Evolutionary conservation across 2,888 invertebrate genomes (phyloP).

Genomic region (Calameuta idolon): DNA sequence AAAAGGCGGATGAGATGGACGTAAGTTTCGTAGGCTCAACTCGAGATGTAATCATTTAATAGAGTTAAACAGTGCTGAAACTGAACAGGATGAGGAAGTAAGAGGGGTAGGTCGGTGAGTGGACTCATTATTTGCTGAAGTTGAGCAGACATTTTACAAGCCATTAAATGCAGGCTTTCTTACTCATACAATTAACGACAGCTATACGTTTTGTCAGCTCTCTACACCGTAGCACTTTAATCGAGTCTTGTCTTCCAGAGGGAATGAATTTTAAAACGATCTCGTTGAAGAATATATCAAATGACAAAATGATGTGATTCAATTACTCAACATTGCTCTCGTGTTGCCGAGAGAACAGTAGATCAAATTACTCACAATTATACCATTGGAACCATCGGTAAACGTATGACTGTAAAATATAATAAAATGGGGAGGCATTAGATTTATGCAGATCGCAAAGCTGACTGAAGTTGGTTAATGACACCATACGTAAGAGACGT

Average conservation of each 20-base stretch:
- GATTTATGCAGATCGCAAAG: neutral
- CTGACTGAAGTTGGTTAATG: slow-evolving; percentile 1
- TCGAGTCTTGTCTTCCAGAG: neutral
- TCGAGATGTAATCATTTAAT: slow-evolving; percentile 37
- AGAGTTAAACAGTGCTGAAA: slow-evolving; percentile 31
- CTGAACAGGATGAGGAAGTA: slow-evolving; percentile 9
- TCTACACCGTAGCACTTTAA: neutral
- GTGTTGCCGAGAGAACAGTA: neutral
- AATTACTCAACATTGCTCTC: neutral
- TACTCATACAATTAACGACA: neutral
- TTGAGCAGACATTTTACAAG: neutral
- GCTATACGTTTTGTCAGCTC: neutral
- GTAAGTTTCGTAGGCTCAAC: slow-evolving; percentile 12
- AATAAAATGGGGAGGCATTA: neutral
- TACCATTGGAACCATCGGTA: neutral
- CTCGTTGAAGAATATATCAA: neutral
- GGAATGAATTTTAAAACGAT: neutral
- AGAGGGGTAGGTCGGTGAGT: neutral
- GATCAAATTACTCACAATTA: neutral
- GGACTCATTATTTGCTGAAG: neutral
- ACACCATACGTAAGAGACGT: neutral
- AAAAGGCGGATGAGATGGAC: neutral
- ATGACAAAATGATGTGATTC: neutral
- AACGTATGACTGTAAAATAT: neutral
- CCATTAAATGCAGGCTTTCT: neutral